Conservation (phyloP, 2,113 vertebrate genomes). For the Sturnira hondurensis region DNA sequence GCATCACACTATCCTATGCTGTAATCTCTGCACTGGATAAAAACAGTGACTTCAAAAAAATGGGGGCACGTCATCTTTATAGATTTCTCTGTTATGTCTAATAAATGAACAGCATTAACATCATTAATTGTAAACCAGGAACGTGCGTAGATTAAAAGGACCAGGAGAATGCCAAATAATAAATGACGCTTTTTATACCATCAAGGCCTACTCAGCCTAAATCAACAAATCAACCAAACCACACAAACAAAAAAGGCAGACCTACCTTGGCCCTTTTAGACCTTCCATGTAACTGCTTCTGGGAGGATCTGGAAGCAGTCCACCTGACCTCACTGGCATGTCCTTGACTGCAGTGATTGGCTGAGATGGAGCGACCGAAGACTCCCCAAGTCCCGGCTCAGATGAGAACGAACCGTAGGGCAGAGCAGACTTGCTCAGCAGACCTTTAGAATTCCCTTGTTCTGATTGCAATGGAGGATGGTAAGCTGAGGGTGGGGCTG, state of each 20-base stretch:
- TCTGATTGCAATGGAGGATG: constrained; percentile 80
- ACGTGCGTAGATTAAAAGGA: neutral
- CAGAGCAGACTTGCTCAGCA: constrained; percentile 65
- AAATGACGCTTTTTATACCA: constrained; percentile 22
- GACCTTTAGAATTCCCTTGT: constrained; percentile 78
- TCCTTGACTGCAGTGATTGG: constrained; percentile 70
- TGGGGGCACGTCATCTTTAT: neutral
- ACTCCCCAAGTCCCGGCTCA: constrained; percentile 79
- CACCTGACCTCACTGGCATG: constrained; percentile 80
- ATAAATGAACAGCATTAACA: neutral
- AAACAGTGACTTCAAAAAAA: neutral
- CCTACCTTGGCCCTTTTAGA: constrained; percentile 87
- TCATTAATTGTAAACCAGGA: constrained; percentile 8
- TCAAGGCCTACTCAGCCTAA: neutral
- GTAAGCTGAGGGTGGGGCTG: constrained; percentile 71
- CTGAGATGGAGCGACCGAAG: constrained; percentile 69
- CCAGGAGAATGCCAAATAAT: constrained; percentile 15
- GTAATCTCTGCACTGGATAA: neutral
- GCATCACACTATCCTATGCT: neutral
- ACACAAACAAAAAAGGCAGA: neutral
- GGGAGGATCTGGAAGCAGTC: constrained; percentile 81
- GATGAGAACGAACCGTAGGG: constrained; percentile 75
- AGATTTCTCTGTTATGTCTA: neutral
- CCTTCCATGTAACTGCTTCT: constrained; percentile 85
- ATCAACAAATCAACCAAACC: constrained; percentile 1